Evolutionary conservation across 2,113 vertebrate genomes (phyloP), one percentile per base, ranked within the genome.

Genomic region (Choloepus hoffmanni): DNA sequence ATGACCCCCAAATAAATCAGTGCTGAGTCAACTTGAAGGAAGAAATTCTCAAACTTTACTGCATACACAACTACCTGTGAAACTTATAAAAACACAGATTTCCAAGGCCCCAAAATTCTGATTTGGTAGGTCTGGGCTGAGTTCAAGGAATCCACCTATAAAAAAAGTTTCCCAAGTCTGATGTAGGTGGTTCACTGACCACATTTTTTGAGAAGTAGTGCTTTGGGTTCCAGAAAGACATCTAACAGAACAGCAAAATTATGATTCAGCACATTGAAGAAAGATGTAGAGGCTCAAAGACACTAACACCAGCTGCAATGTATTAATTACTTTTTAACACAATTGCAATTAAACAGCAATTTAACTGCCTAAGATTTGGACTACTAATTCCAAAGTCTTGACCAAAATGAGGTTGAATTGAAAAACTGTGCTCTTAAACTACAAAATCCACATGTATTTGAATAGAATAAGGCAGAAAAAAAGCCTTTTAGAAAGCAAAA

Each of bases 261-360:
- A 30, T 85, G 76, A 89, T 36, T 82, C 36, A 74, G 82, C 7
- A 62, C 11, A 4, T 79, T 53, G 24, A 91, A 86, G 45, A 48
- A 68, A 94, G 62, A 74, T 36, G 93, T 60, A 88, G 70, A 93
- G 30, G 48, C 89, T 78, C 48, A 77, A 84, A 93, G 93, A 96
- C 7, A 88, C 60, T n/a, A 86, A 72, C 15, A 82, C 16, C 3
- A 77, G 77, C 24, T 78, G 33, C 21, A 67, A 90, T 13, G 11
- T 72, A 86, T 68, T 63, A 65, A 78, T 82, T 68, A 92, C 28
- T 81, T 92, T 78, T 92, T 21, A 92, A 77, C 36, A 92, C 53
- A 72, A 63, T 87, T 89, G 84, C n/a, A 30, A 84, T 74, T 79
- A 92, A 91, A 87, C 48, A 92, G 50, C 62, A 95, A 95, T 5